Conservation (phyloP, 2,888 invertebrate species). For the Microctonus aethiopoides region DNA sequence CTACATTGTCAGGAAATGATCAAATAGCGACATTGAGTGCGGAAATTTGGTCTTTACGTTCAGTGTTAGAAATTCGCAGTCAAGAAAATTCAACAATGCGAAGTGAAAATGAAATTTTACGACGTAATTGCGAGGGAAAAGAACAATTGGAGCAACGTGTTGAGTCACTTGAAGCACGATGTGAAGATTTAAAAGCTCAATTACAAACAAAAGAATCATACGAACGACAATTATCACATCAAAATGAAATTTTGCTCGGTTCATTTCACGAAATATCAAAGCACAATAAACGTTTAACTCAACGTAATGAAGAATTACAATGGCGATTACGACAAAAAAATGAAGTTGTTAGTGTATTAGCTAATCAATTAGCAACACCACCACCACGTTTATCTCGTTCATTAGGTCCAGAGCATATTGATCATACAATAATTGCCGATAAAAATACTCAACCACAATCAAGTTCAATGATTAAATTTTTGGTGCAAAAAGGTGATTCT, state of each 20-base stretch:
- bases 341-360: conserved; percentile 72
- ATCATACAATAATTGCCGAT: conserved; percentile 55
- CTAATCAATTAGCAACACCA: conserved; percentile 57
- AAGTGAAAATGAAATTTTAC: conserved; percentile 76
- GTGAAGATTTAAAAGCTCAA: conserved; percentile 86
- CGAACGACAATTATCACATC: conserved; percentile 78
- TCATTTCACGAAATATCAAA: conserved; percentile 81
- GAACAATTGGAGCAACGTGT: conserved; percentile 78
- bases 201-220: conserved; percentile 76
- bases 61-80: conserved; percentile 89
- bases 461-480: conserved; percentile 83
- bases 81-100: conserved; percentile 84
- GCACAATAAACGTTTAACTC: conserved; percentile 80
- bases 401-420: conserved; percentile 55
- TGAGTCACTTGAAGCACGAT: conserved; percentile 82
- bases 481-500: conserved; percentile 87
- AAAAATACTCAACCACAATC: conserved; percentile 74
- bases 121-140: conserved; percentile 80
- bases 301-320: conserved; percentile 88
- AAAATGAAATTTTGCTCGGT: conserved; percentile 80
- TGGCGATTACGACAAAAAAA: conserved; percentile 88
- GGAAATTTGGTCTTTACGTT: conserved; percentile 85
- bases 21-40: conserved; percentile 72
- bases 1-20: conserved; percentile 68
- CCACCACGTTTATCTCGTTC: conserved; percentile 57